Evolutionary conservation across 2,888 invertebrate species (phyloP).

Genomic region (Drosophila atripex): DNA sequence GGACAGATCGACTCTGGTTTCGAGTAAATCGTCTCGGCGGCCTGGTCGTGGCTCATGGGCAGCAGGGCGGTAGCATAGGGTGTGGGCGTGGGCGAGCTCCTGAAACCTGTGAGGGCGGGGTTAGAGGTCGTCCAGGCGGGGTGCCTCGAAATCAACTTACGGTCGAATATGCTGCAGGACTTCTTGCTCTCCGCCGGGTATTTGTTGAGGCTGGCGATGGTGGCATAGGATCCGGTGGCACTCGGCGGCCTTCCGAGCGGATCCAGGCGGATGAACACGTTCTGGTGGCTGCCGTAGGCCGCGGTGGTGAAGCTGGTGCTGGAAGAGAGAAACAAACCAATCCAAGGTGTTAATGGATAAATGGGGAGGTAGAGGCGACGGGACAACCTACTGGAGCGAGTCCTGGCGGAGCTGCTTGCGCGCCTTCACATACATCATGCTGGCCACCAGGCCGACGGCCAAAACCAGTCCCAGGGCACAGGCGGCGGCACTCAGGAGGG

Average conservation of each 20-base stretch:
- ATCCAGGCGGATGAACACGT: constrained; percentile 90
- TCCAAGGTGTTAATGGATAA: constrained; percentile 13
- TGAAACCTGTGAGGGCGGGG: constrained; percentile 76
- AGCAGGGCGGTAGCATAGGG: constrained; percentile 89
- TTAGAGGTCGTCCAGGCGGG: constrained; percentile 5
- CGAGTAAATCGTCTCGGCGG: constrained; percentile 65
- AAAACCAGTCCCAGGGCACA: constrained; percentile 88
- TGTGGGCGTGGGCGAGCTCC: constrained; percentile 86
- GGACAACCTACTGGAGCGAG: constrained; percentile 82
- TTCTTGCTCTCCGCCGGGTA: constrained; percentile 85
- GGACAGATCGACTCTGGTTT: constrained; percentile 85
- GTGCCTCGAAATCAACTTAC: constrained; percentile 65
- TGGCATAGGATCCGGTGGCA: constrained; percentile 91
- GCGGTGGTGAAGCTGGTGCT: constrained; percentile 92
- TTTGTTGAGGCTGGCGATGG: constrained; percentile 92
- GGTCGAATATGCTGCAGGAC: constrained; percentile 82
- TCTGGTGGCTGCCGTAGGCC: constrained; percentile 90
- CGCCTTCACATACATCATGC: constrained; percentile 84
- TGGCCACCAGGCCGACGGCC: constrained; percentile 82
- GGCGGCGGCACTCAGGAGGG: constrained; percentile 91
- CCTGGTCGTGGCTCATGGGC: constrained; percentile 83
- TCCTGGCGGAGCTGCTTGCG: constrained; percentile 83
- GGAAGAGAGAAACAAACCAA: constrained; percentile 37
- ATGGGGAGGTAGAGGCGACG: no score
- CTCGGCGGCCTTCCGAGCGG: constrained; percentile 90